Percentiles rank a stretch among this genome's conserved stretches.
Evolutionary conservation across 2,888 invertebrate genomes (phyloP).

Genomic region (Sminthurides aquaticus): DNA sequence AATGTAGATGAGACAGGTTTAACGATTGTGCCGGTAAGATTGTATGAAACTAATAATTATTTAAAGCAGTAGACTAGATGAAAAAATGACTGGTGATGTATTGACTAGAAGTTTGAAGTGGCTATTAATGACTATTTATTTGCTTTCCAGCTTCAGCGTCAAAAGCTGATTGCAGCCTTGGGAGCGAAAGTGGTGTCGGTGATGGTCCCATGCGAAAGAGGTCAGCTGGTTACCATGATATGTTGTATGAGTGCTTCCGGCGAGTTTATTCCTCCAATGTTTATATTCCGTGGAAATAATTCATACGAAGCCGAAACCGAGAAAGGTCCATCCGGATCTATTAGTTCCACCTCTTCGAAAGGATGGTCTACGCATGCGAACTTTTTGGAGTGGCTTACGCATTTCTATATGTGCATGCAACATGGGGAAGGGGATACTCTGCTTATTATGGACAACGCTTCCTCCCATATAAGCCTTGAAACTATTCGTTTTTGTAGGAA

Average conservation of each 20-base stretch:
- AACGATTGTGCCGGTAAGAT: too few relatives aligned
- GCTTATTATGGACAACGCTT: neutral
- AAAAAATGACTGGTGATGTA: too few relatives aligned
- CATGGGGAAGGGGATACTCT: neutral
- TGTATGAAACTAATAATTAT: too few relatives aligned
- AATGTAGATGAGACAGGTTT: too few relatives aligned
- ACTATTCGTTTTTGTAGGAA: neutral
- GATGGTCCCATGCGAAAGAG: neutral
- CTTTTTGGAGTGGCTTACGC: neutral
- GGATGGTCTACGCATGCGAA: neutral
- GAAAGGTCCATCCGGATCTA: neutral
- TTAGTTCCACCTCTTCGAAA: neutral
- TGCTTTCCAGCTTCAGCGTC: neutral
- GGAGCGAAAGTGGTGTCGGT: neutral
- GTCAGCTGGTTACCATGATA: neutral
- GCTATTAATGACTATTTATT: too few relatives aligned
- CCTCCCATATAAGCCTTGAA: neutral
- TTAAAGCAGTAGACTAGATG: too few relatives aligned
- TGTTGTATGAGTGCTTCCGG: neutral
- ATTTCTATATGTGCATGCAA: neutral
- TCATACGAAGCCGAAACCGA: neutral
- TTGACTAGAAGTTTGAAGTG: too few relatives aligned
- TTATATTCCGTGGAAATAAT: neutral
- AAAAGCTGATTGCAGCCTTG: neutral
- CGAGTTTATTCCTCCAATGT: neutral